phyloP scores from a whole-genome alignment of 2,113 vertebrate species.

The Myotis davidii region DNA sequence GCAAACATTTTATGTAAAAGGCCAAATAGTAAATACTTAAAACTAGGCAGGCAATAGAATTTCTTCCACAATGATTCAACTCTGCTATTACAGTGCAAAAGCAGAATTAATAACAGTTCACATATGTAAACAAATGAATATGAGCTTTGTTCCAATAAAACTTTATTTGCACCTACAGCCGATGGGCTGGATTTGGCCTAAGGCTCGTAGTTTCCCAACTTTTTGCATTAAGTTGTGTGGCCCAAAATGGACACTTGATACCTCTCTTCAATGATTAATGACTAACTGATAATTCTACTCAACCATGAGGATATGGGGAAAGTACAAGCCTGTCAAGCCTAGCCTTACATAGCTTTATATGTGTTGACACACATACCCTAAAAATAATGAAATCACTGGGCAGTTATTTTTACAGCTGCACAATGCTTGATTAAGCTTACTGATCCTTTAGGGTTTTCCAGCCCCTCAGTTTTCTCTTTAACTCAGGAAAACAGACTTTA shows the following conservation, averaged over 20 bases:
- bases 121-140: not conserved
- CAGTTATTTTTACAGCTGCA: not conserved
- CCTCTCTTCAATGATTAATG: not conserved
- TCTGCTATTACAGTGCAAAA: not conserved
- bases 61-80: not conserved
- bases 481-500: conserved; percentile 48
- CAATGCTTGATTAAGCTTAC: not conserved
- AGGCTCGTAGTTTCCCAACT: not conserved
- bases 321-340: not conserved
- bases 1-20: not conserved
- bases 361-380: not conserved
- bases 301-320: not conserved
- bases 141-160: conserved; percentile 26
- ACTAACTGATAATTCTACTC: not conserved
- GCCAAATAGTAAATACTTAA: not conserved
- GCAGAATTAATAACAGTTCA: not conserved
- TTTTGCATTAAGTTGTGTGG: conserved; percentile 39
- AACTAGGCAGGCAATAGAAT: not conserved
- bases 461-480: not conserved
- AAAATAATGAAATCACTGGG: not conserved
- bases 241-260: not conserved
- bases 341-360: not conserved
- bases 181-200: not conserved
- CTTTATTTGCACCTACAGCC: not conserved
- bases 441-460: not conserved